A percentile compares a stretch with the other conserved stretches of the same genome.
Conservation (phyloP, 2,797 vertebrate species). For the Gallirallus australis region DNA sequence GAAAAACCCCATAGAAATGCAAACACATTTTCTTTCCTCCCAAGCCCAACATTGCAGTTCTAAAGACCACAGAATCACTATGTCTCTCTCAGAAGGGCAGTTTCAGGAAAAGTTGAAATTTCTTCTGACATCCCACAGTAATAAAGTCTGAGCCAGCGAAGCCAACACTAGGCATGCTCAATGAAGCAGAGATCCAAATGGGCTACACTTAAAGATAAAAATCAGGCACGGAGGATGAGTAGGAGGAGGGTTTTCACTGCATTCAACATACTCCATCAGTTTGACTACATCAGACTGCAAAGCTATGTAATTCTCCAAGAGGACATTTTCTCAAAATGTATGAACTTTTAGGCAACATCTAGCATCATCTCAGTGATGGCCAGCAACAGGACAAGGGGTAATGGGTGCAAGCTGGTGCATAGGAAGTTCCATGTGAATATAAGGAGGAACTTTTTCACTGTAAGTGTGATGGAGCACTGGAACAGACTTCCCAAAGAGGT, state of each 20-base stretch:
- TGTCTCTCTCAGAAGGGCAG: not conserved
- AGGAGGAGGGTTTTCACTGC: not conserved
- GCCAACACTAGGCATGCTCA: not conserved
- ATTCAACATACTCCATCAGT: not conserved
- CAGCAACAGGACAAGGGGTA: too few relatives aligned
- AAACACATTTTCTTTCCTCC: not conserved
- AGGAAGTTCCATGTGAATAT: too few relatives aligned
- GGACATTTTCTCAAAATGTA: not conserved
- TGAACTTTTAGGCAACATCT: not conserved
- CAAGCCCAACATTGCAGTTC: not conserved
- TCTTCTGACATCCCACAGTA: not conserved
- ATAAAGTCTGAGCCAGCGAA: not conserved
- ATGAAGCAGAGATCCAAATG: not conserved
- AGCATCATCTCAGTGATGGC: not conserved
- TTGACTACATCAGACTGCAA: not conserved
- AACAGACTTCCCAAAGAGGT: too few relatives aligned
- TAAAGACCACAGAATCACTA: not conserved
- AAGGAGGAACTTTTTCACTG: too few relatives aligned
- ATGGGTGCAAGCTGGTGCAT: too few relatives aligned
- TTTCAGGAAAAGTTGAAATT: not conserved
- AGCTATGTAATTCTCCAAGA: not conserved
- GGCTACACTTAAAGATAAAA: not conserved
- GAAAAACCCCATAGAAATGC: not conserved
- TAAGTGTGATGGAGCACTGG: too few relatives aligned
- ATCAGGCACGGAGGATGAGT: not conserved